These are phyloP conservation scores for Cinclus cinclus DNA, from an alignment of 2,113 vertebrate genomes.

Conservation along the genomic window DNA sequence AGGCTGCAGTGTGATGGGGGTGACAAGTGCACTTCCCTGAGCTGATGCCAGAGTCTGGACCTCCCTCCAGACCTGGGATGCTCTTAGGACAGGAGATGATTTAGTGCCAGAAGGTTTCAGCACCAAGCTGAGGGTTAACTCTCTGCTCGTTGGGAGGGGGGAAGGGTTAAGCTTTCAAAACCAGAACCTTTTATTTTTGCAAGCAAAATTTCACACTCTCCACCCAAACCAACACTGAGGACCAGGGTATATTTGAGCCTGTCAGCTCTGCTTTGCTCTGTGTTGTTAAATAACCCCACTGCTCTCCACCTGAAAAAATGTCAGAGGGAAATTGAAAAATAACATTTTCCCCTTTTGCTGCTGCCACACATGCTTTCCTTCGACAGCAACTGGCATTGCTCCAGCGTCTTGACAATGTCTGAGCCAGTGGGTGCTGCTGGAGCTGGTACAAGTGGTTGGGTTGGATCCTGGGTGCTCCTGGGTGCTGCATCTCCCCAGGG, in stretches of 20 bases:
- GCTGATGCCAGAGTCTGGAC: neutral
- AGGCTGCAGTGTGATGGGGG: neutral
- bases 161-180: neutral
- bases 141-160: neutral
- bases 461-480: neutral
- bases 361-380: slow-evolving; percentile 1
- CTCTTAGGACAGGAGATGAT: neutral
- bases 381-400: neutral
- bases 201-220: neutral
- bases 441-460: fast-evolving
- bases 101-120: neutral
- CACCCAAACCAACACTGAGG: neutral
- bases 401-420: neutral
- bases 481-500: neutral
- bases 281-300: neutral
- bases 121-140: neutral
- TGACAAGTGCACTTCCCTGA: neutral
- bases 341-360: neutral
- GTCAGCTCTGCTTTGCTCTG: slow-evolving; percentile 22
- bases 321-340: slow-evolving; percentile 40
- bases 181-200: neutral
- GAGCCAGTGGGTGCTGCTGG: neutral
- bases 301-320: neutral
- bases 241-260: neutral
- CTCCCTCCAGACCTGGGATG: neutral